These are phyloP conservation scores for Anagyrus pseudococci DNA, from an alignment of 2,888 invertebrate genomes.

Conservation along the genomic window DNA sequence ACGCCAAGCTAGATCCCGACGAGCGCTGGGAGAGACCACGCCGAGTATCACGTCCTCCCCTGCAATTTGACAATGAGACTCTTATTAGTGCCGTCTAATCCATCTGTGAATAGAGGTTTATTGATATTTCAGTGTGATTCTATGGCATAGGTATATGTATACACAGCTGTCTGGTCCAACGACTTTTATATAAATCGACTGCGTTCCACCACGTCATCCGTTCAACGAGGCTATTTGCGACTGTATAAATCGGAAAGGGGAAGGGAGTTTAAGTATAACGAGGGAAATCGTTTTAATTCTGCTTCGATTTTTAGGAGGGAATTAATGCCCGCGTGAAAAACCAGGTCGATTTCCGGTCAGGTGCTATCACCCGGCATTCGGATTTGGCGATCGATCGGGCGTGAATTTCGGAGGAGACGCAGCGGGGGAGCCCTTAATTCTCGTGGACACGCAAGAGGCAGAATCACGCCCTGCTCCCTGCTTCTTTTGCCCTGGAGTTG, in stretches of 20 bases:
- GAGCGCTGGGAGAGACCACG: slow-evolving; percentile 39
- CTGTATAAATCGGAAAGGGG: too few species aligned
- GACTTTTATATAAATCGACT: too few species aligned
- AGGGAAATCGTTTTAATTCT: too few species aligned
- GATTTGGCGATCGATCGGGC: slow-evolving; percentile 28
- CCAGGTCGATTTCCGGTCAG: slow-evolving; percentile 24
- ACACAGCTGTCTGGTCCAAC: too few species aligned
- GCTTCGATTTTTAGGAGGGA: slow-evolving; percentile 18
- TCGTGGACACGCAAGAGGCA: slow-evolving; percentile 12
- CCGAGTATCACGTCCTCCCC: slow-evolving; percentile 53
- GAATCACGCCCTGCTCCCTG: neutral
- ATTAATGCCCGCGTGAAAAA: slow-evolving; percentile 21
- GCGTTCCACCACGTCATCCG: too few species aligned
- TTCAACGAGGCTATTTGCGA: too few species aligned
- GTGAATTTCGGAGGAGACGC: slow-evolving; percentile 26
- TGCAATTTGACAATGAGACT: slow-evolving; percentile 44
- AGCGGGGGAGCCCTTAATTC: slow-evolving; percentile 28
- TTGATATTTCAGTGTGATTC: too few species aligned
- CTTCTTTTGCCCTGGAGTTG: slow-evolving; percentile 17
- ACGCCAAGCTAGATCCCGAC: slow-evolving; percentile 44
- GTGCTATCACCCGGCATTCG: slow-evolving; percentile 25
- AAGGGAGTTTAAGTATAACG: too few species aligned
- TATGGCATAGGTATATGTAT: too few species aligned
- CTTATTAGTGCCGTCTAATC: neutral
- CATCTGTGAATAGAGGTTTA: too few species aligned